Base-by-base conservation (phyloP, 2,888 invertebrate genomes). In the Aspidiotus rigidus region DNA sequence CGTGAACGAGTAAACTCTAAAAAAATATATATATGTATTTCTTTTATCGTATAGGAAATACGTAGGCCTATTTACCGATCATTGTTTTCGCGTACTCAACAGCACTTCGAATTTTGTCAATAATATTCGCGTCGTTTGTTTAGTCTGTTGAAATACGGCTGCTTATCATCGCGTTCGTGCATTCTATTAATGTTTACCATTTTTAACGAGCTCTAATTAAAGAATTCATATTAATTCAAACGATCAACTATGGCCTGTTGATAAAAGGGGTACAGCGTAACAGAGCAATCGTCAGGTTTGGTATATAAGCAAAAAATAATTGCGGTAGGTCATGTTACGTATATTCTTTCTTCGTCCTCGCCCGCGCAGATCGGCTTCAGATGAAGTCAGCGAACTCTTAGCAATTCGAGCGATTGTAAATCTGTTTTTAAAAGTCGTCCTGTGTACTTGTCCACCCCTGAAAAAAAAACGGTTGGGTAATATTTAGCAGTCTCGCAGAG, bases 401-500 rank as follows among this genome's bases (percentile, higher is more conserved):
- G 66, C 66, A 66, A 66, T 66, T 66, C 66, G 66, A 66, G 28
- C 66, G 66, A 66, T 66, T 66, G 66, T 66, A 66, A 66, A 66
- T 66, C 66, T 66, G 66, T 66, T 66, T 66, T 66, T 56, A 66
- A 62, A 66, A 66, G 66, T 66, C 66, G 66, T 66, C 66, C 66
- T 66, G 66, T 55, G 66, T 66, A 66, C 66, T 66, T 66, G 66
- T 66, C 66, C 66, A 66, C 66, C 66, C 66, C 66, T 66, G 66
- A 66, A 66, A 66, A 56, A 57, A 64, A 66, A 66, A 66, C 57
- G 66, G 57, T 66, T 57, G 66, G 56, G 66, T 66, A 66, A 66
- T 66, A 66, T 66, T 66, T 66, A 66, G 66, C 56, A 66, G 66
- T 66, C 66, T 66, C 66, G 66, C 56, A 17, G 59, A 66, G 56